A percentile compares a stretch with the other conserved stretches of the same genome.
Conservation (phyloP, 2,113 vertebrate genomes). For the Meriones unguiculatus region DNA sequence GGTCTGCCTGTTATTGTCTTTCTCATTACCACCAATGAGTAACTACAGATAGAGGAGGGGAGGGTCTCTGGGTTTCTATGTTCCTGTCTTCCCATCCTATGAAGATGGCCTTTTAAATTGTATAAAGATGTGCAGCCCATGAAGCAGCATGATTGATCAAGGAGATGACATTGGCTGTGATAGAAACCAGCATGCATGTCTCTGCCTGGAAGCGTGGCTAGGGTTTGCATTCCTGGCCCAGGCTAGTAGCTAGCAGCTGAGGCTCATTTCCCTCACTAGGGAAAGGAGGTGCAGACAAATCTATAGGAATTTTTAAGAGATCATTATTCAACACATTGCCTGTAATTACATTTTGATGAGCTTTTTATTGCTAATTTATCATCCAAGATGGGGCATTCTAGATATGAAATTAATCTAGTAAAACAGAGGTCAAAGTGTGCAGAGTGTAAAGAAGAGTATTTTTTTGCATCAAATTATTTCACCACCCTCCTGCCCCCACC, state of each 20-base stretch:
- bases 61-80: conserved; percentile 50
- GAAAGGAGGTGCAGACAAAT: conserved; percentile 73
- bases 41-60: conserved; percentile 29
- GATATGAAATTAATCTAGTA: conserved; percentile 79
- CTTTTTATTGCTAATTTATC: conserved; percentile 83
- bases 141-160: conserved; percentile 61
- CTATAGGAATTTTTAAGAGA: conserved; percentile 80
- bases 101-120: conserved; percentile 66
- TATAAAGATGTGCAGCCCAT: conserved; percentile 58
- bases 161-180: conserved; percentile 58
- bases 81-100: not conserved
- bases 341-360: conserved; percentile 85
- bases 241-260: conserved; percentile 47
- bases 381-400: conserved; percentile 76
- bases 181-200: conserved; percentile 59
- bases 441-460: conserved; percentile 57
- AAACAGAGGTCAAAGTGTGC: conserved; percentile 74
- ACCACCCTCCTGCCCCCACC: not conserved
- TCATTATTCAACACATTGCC: conserved; percentile 80
- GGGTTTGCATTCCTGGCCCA: conserved; percentile 61
- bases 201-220: not conserved
- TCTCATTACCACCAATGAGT: conserved; percentile 72
- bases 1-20: conserved; percentile 56
- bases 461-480: conserved; percentile 44
- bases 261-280: conserved; percentile 52